Evolutionary conservation across 2,113 vertebrate species (phyloP).

Genomic region (Dolichotis patagonum): DNA sequence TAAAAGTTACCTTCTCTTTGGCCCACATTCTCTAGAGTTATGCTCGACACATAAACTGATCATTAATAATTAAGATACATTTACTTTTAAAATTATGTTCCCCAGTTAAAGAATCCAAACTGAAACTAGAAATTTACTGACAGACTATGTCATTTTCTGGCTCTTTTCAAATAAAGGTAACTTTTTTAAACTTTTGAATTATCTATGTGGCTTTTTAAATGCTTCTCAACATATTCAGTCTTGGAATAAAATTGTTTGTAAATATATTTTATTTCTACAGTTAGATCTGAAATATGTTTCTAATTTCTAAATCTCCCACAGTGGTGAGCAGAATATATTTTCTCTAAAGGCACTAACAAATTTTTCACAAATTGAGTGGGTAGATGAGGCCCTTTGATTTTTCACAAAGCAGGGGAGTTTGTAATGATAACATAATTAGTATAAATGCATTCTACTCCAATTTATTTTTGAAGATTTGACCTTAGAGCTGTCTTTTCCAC

Average conservation of each 20-base stretch:
- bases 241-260: conserved; percentile 34
- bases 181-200: conserved; percentile 9
- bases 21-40: neutral
- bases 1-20: neutral
- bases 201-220: conserved; percentile 17
- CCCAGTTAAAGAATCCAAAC: neutral
- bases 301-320: conserved; percentile 43
- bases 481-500: neutral
- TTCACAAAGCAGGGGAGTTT: neutral
- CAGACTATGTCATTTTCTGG: neutral
- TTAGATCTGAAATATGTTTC: conserved; percentile 17
- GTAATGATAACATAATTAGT: conserved; percentile 13
- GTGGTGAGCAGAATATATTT: conserved; percentile 38
- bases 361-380: conserved; percentile 49
- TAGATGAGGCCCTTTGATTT: conserved; percentile 32
- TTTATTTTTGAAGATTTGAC: conserved; percentile 1
- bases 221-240: neutral
- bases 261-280: conserved; percentile 40
- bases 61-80: neutral
- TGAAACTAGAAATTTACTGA: neutral
- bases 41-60: neutral
- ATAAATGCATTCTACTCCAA: neutral
- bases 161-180: neutral
- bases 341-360: conserved; percentile 3
- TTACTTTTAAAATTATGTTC: neutral